Evolutionary conservation across 2,113 vertebrate genomes (phyloP).

Genomic region (Paratilapia polleni): DNA sequence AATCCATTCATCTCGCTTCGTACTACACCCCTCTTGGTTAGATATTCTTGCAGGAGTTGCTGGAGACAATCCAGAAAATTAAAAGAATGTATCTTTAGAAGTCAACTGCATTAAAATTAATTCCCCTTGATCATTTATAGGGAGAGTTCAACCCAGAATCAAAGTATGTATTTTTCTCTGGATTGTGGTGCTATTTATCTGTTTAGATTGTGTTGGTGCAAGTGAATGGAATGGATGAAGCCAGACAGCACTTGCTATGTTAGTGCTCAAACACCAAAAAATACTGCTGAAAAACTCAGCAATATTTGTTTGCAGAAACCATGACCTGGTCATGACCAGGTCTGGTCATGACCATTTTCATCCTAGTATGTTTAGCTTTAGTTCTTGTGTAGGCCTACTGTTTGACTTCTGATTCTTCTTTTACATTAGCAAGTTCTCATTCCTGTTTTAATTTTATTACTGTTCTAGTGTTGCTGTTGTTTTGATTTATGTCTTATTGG

Average conservation of each 20-base stretch:
- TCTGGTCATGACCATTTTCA: background rate
- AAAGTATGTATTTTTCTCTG: fast-evolving
- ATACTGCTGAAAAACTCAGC: too few species aligned
- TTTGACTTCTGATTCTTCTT: background rate
- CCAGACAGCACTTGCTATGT: too few species aligned
- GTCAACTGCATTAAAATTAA: background rate
- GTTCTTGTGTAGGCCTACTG: background rate
- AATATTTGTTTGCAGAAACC: too few species aligned
- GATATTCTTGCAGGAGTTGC: background rate
- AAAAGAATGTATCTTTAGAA: background rate
- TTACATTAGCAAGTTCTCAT: background rate
- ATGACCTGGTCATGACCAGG: background rate
- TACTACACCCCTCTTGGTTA: too few species aligned
- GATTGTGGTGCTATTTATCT: background rate
- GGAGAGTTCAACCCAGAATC: background rate
- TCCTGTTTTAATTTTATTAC: background rate
- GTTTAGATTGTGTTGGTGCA: too few species aligned
- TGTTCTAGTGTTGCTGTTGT: too few species aligned
- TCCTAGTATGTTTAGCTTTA: background rate
- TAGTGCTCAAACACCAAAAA: too few species aligned
- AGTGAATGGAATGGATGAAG: too few species aligned
- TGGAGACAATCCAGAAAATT: background rate
- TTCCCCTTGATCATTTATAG: background rate
- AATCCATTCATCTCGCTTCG: too few species aligned
- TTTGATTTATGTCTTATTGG: background rate